Evolutionary conservation across 2,888 invertebrate species (phyloP).

Genomic region (Thysanoteuthis rhombus): DNA sequence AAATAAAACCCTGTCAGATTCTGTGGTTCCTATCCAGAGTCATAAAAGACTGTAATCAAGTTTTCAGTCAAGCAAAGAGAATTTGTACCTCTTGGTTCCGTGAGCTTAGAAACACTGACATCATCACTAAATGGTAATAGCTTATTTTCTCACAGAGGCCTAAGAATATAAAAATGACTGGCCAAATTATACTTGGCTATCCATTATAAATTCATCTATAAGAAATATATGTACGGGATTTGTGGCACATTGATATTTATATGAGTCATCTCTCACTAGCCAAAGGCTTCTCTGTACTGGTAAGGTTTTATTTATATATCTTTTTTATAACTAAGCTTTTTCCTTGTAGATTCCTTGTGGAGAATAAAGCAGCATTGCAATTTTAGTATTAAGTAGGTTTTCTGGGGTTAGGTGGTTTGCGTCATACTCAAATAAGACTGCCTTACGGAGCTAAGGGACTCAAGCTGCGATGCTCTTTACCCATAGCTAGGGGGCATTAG

Average conservation of each 20-base stretch:
- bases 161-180: slow-evolving; percentile 12
- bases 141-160: background rate
- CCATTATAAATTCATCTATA: background rate
- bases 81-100: background rate
- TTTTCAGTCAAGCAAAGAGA: background rate
- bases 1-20: background rate
- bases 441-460: no score
- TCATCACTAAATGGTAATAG: background rate
- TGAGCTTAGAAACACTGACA: background rate
- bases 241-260: background rate
- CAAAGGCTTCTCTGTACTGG: no score
- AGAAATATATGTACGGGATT: background rate
- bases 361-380: no score
- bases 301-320: no score
- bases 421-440: no score
- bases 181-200: background rate
- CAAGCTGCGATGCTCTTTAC: no score
- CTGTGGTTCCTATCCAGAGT: background rate
- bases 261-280: background rate
- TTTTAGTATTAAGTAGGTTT: no score
- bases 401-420: no score
- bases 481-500: no score
- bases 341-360: no score
- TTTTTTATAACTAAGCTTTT: no score
- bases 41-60: slow-evolving; percentile 12